Evolutionary conservation across 2,113 vertebrate genomes (phyloP), one percentile per base, ranked within the genome.

Genomic region (Alces alces): DNA sequence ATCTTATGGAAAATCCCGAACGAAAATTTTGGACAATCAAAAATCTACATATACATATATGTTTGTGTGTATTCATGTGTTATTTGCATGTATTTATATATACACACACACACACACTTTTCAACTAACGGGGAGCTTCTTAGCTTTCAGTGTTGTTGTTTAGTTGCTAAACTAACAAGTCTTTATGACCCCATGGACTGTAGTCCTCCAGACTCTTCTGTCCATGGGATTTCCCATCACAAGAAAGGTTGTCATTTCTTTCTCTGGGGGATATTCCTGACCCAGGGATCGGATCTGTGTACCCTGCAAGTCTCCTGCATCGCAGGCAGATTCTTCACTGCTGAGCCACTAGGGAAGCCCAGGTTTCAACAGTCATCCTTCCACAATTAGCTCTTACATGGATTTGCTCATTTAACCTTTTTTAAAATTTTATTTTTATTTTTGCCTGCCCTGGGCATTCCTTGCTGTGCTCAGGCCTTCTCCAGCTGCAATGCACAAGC

Each of bases 401-500:
- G 33, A 50, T 50, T 93, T 64, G 9, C 17, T 85, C 33, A 8
- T 60, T 61, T 55, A 12, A 21, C 54, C 47, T 82, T 23, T 70
- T 70, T 39, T 3, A 11, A 36, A 70, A 11, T 21, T 70, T 23
- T 23, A 5, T 12, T 70, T 70, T 70, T 12, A 39, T 39, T 70
- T 70, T 23, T 70, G 66, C 66, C 10, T 70, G 16, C n/a, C 66
- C 66, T 70, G 10, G n/a, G 5, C n/a, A n/a, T 39, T 10, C n/a
- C n/a, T 39, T 70, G 66, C n/a, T 23, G 66, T 70, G 66, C 66
- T 70, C 66, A 39, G n/a, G 66, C 66, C n/a, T 70, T 70, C 66
- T 23, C 66, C 39, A 5, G 0, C n/a, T 39, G 10, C 0, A 0
- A 39, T 39, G n/a, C 66, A 70, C 10, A 23, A 39, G n/a, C 19